These are phyloP conservation scores for Archivesica marissinica DNA, from an alignment of 1,140 invertebrate species.

Conservation along the genomic window DNA sequence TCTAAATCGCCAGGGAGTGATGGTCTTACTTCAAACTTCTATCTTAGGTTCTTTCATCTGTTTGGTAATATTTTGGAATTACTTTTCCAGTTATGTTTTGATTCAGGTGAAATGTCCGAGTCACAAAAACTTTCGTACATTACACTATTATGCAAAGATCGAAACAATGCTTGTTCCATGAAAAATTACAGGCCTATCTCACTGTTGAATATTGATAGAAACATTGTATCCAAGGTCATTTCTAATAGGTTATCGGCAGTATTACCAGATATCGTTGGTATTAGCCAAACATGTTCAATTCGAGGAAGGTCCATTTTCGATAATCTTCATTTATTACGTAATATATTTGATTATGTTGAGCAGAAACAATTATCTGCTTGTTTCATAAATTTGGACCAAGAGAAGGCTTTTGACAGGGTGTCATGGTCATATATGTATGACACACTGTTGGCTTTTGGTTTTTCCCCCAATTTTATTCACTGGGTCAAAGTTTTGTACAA, in stretches of 20 bases:
- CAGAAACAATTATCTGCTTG: conserved; percentile 59
- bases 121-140: conserved; percentile 63
- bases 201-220: too few species aligned
- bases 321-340: conserved; percentile 66
- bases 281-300: conserved; percentile 64
- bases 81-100: conserved; percentile 50
- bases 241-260: too few species aligned
- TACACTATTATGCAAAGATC: conserved; percentile 67
- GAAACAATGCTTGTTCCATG: conserved; percentile 31
- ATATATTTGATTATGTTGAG: conserved; percentile 68
- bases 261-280: conserved; percentile 42
- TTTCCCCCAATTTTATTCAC: conserved; percentile 64
- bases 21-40: too few species aligned
- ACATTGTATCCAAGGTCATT: too few species aligned
- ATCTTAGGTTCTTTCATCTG: too few species aligned
- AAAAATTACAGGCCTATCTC: conserved; percentile 66
- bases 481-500: conserved; percentile 68
- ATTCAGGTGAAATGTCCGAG: conserved; percentile 35
- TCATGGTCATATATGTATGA: conserved; percentile 67
- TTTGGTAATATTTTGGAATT: too few species aligned
- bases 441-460: conserved; percentile 53
- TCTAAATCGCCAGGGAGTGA: conserved; percentile 70
- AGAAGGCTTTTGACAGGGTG: conserved; percentile 70
- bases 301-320: conserved; percentile 65
- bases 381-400: conserved; percentile 67